Evolutionary conservation across 2,797 vertebrate genomes (phyloP), one percentile per base, ranked within the genome.

Genomic region (Cuniculus paca): DNA sequence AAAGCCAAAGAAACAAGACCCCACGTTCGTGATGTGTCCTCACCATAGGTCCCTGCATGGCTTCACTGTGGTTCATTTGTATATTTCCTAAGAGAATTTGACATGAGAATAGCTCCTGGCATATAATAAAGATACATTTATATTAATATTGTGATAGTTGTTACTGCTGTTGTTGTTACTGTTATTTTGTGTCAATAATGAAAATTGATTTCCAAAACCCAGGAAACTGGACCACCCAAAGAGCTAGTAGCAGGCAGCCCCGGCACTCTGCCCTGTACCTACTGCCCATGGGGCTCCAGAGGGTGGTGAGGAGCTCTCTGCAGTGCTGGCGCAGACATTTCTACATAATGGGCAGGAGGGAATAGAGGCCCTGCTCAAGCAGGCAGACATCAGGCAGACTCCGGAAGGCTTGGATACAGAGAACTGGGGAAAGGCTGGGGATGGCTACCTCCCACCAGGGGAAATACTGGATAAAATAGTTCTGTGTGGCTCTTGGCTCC

Each of bases 21-120:
- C 65, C 28, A 60, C 36, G 22, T 26, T 91, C 31, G 0, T 0
- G 20, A 7, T 36, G n/a, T 48, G 54, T n/a, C 70, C 56, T 75
- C 28, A 34, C 65, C 9, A 2, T 7, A 36, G 75, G 9, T 9
- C 81, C 42, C 0, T 42, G 10, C 0, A 0, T 31, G 45, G 42
- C n/a, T 90, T 80, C 45, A 2, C 54, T 52, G 79, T 24, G 11
- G 11, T 93, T 85, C 74, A 22, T 34, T 24, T 83, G 13, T 60
- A 74, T 65, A 7, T 91, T 83, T 88, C 85, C 22, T 75, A 68
- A 81, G 63, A 92, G 58, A 10, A 45, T 8, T 75, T 75, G 24
- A 75, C 16, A 26, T 28, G 72, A 75, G 72, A 31, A 31, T 48
- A 48, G 72, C 26, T 17, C 26, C 72, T 31, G 42, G 42, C 42